Evolutionary conservation across 2,888 invertebrate genomes (phyloP).

Genomic region (Cetonia aurata): DNA sequence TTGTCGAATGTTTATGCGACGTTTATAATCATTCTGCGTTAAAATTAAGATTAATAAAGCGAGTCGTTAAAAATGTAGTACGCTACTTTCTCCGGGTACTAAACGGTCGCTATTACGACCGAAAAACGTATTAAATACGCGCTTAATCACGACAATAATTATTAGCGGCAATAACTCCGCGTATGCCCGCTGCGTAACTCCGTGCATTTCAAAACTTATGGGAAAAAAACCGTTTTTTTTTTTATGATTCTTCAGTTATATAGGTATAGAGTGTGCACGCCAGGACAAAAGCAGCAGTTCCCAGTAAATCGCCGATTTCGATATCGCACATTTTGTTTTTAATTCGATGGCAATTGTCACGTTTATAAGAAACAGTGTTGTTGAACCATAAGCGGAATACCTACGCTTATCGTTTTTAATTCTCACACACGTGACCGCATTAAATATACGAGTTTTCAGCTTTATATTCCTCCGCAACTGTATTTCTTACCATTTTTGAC

Average conservation of each 20-base stretch:
- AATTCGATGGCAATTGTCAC: conserved; percentile 24
- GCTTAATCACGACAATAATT: conserved; percentile 20
- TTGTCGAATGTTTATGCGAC: too few species aligned
- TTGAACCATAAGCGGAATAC: conserved; percentile 13
- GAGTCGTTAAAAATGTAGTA: conserved; percentile 16
- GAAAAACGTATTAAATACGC: conserved; percentile 18
- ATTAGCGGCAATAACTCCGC: conserved; percentile 11
- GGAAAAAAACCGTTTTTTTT: too few species aligned
- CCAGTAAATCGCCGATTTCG: conserved; percentile 9
- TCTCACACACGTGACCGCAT: conserved; percentile 23
- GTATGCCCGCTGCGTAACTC: too few species aligned
- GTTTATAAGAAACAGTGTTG: conserved; percentile 16
- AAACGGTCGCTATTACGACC: conserved; percentile 2
- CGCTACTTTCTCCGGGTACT: conserved; percentile 12
- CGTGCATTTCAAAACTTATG: too few species aligned
- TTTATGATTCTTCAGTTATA: too few species aligned
- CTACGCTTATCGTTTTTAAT: not conserved
- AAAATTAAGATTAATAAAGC: not conserved
- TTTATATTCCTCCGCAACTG: conserved; percentile 11
- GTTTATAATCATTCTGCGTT: too few species aligned
- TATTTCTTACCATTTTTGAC: conserved; percentile 8
- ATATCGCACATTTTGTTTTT: conserved; percentile 18
- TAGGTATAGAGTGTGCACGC: too few species aligned
- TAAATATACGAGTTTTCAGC: conserved; percentile 25
- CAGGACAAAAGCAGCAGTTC: not conserved